Evolutionary conservation across 2,888 invertebrate species (phyloP).

Genomic region (Troides oblongomaculatus): DNA sequence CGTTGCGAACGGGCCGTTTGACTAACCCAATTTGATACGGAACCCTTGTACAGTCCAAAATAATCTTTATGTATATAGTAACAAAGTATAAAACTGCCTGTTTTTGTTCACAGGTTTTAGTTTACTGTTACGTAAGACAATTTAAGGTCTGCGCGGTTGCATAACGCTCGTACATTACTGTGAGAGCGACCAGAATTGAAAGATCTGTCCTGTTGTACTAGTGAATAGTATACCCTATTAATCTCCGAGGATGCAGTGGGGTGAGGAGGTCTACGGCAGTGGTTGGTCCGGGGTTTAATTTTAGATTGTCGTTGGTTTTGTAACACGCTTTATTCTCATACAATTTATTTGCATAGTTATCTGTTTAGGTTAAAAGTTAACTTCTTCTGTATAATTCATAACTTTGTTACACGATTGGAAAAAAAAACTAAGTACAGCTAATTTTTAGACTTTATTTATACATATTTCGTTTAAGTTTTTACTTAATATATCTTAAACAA

Average conservation of each 20-base stretch:
- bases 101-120: constrained; percentile 46
- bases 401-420: not conserved
- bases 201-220: constrained; percentile 14
- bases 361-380: not conserved
- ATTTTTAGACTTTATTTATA: too few relatives aligned
- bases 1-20: constrained; percentile 49
- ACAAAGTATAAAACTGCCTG: constrained; percentile 39
- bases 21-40: constrained; percentile 57
- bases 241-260: constrained; percentile 10
- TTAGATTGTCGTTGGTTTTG: constrained; percentile 23
- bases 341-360: constrained; percentile 5
- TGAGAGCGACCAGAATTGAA: constrained; percentile 45
- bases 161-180: constrained; percentile 55
- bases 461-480: too few relatives aligned
- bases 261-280: constrained; percentile 6
- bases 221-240: not conserved
- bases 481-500: too few relatives aligned
- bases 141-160: constrained; percentile 71
- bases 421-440: too few relatives aligned
- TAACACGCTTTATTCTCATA: constrained; percentile 17
- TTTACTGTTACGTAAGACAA: constrained; percentile 65
- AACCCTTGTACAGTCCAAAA: constrained; percentile 31
- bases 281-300: constrained; percentile 20
- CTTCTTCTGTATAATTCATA: not conserved
- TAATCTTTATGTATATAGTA: not conserved